Percentiles rank a stretch among this genome's conserved stretches.
phyloP scores from a whole-genome alignment of 2,113 vertebrate genomes.

The Chloroceryle aenea region DNA sequence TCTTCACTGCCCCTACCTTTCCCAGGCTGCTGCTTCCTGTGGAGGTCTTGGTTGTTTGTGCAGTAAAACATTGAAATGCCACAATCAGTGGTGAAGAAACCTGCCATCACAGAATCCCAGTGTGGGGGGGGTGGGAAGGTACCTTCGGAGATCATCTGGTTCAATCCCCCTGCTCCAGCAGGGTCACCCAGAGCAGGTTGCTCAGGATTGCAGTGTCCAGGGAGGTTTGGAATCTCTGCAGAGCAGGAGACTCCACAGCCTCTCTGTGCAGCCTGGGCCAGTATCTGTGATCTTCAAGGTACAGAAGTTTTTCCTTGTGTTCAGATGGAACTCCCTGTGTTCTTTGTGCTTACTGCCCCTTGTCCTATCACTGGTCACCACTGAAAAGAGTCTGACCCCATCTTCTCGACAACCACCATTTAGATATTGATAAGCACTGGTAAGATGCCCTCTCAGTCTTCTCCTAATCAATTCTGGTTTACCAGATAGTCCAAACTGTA shows the following conservation, averaged over 20 bases:
- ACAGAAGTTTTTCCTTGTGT: neutral
- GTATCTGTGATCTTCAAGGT: neutral
- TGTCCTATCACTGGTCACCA: neutral
- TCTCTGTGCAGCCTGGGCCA: neutral
- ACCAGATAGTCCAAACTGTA: neutral
- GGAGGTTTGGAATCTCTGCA: neutral
- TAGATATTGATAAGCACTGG: neutral
- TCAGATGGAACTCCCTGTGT: neutral
- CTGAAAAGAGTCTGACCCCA: neutral
- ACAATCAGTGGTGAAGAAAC: neutral
- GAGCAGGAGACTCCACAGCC: no score
- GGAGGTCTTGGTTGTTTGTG: neutral
- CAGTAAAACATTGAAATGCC: neutral
- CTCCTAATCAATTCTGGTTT: neutral
- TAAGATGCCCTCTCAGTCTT: neutral
- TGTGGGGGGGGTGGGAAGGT: no score
- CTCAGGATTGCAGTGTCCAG: neutral
- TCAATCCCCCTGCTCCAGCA: neutral
- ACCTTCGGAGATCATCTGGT: no score
- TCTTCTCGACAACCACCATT: neutral
- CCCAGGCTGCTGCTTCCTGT: neutral
- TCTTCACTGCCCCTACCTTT: neutral
- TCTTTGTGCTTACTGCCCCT: neutral
- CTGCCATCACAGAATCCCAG: no score
- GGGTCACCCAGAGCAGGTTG: neutral